Percentiles rank a stretch among this genome's conserved stretches.
These are phyloP conservation scores for Botia kubotai DNA, from an alignment of 2,797 vertebrate species.

Conservation along the genomic window DNA sequence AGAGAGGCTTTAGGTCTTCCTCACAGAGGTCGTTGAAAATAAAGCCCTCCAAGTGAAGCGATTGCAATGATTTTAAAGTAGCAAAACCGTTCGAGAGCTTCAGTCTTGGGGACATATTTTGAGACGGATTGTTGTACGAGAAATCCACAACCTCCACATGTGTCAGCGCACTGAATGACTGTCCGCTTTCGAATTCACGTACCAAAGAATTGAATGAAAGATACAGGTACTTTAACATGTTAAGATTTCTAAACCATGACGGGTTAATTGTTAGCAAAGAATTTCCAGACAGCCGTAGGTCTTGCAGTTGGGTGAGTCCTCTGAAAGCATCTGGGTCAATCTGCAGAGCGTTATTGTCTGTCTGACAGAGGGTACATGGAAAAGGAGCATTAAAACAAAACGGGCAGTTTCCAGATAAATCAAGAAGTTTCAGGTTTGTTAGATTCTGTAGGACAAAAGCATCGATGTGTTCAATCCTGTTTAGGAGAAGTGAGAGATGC, in stretches of 20 bases:
- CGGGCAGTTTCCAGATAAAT: conserved; percentile 73
- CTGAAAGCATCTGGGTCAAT: conserved; percentile 56
- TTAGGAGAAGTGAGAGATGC: conserved; percentile 58
- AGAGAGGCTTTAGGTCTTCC: conserved; percentile 64
- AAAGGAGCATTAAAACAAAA: conserved; percentile 73
- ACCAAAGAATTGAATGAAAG: conserved; percentile 68
- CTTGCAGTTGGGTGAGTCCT: conserved; percentile 37
- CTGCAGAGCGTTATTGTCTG: conserved; percentile 7
- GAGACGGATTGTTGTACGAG: conserved; percentile 66
- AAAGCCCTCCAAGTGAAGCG: conserved; percentile 65
- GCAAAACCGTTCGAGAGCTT: conserved; percentile 64
- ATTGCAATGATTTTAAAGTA: conserved; percentile 60
- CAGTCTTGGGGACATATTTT: conserved; percentile 49
- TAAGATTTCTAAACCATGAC: conserved; percentile 64
- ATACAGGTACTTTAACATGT: conserved; percentile 61
- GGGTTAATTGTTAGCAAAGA: conserved; percentile 59
- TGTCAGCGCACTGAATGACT: conserved; percentile 64
- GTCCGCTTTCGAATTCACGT: conserved; percentile 56
- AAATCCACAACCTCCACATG: conserved; percentile 69
- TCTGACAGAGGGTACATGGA: conserved; percentile 66
- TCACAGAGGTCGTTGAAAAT: conserved; percentile 66
- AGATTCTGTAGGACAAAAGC: conserved; percentile 64
- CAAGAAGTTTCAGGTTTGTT: conserved; percentile 63
- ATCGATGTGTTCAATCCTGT: conserved; percentile 63
- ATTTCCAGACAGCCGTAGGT: conserved; percentile 63